These are phyloP conservation scores for Fissipunctia ypsillon DNA, from an alignment of 2,888 invertebrate species.

Conservation along the genomic window DNA sequence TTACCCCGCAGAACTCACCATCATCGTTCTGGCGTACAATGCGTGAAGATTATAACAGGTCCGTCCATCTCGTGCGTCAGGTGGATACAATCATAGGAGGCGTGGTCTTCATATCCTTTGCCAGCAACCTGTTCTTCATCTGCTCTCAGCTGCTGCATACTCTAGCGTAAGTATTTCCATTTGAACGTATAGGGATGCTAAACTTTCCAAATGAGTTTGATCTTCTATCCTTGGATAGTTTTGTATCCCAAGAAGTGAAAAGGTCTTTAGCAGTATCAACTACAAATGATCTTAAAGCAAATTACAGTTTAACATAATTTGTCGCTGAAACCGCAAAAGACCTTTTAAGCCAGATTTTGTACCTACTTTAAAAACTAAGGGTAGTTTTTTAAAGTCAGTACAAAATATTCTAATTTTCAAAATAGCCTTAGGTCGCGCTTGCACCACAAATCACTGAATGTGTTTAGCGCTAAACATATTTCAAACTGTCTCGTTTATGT, in stretches of 20 bases:
- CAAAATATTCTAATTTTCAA: not conserved
- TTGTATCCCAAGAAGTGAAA: too few species aligned
- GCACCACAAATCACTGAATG: not conserved
- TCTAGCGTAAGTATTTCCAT: conserved; percentile 87
- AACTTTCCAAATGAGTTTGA: not conserved
- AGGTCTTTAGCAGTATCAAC: too few species aligned
- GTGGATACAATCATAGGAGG: conserved; percentile 91
- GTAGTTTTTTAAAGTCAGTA: too few species aligned
- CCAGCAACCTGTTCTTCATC: conserved; percentile 93
- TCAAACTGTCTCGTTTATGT: too few species aligned
- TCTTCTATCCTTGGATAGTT: fast-evolving
- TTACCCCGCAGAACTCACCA: conserved; percentile 66
- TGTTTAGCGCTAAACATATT: too few species aligned
- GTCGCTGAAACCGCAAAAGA: not conserved
- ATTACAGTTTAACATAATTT: too few species aligned
- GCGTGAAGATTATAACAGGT: conserved; percentile 91
- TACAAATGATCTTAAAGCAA: too few species aligned
- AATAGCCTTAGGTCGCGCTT: not conserved
- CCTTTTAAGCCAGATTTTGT: too few species aligned
- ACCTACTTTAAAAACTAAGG: too few species aligned
- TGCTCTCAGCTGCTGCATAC: conserved; percentile 93
- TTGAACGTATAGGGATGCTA: not conserved
- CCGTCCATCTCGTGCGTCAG: conserved; percentile 89
- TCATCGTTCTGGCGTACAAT: conserved; percentile 79
- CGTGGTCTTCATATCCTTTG: conserved; percentile 92